Evolutionary conservation across 2,888 invertebrate species (phyloP).

Genomic region (Ceriagrion tenellum): DNA sequence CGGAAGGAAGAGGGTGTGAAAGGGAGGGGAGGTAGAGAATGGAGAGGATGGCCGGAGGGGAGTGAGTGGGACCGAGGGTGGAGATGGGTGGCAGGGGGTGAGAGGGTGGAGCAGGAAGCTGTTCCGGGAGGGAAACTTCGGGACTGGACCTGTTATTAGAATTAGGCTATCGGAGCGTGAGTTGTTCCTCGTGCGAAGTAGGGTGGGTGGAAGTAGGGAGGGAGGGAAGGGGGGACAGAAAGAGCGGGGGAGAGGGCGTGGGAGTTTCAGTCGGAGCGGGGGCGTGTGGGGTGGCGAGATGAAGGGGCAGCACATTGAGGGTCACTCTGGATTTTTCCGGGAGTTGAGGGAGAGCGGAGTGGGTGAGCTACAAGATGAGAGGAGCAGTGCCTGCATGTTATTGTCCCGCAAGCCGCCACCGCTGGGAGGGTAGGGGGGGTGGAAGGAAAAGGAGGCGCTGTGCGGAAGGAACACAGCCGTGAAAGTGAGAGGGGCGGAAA

Average conservation of each 20-base stretch:
- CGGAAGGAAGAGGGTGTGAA: background rate
- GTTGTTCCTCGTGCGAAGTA: slow-evolving; percentile 61
- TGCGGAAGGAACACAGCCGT: too few species aligned
- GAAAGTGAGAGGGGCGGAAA: too few species aligned
- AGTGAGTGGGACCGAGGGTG: background rate
- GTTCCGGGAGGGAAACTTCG: slow-evolving; percentile 60
- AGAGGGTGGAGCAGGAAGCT: slow-evolving; percentile 42
- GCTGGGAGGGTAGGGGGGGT: too few species aligned
- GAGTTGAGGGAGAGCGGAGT: background rate
- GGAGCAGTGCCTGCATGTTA: too few species aligned
- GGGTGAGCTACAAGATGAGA: too few species aligned
- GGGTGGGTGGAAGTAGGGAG: background rate
- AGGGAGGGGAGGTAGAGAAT: background rate
- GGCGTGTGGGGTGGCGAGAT: background rate
- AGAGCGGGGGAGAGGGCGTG: background rate
- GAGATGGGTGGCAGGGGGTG: background rate
- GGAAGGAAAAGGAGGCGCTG: too few species aligned
- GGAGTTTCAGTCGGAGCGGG: background rate
- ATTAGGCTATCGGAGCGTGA: slow-evolving; percentile 67
- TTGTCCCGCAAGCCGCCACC: too few species aligned
- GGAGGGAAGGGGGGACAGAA: background rate
- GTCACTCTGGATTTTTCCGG: slow-evolving; percentile 29
- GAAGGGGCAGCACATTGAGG: slow-evolving; percentile 13
- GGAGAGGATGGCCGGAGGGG: too few species aligned
- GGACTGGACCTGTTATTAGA: slow-evolving; percentile 64